A percentile compares a stretch with the other conserved stretches of the same genome.
These are phyloP conservation scores for Ctenopoma kingsleyae DNA, from an alignment of 2,797 vertebrate genomes.

Conservation along the genomic window DNA sequence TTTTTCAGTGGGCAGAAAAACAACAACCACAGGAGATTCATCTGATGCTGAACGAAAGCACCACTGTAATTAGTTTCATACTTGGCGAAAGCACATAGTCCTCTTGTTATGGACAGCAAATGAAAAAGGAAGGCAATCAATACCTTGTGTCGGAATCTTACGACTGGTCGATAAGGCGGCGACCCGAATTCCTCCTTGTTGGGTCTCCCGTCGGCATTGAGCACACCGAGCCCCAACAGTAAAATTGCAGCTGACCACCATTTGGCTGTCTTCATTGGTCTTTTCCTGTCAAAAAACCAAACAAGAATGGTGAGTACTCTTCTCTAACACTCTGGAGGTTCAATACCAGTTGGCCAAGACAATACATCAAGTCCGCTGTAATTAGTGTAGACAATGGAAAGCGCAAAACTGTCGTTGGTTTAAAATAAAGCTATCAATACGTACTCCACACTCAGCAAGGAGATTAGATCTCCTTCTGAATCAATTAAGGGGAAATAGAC, in stretches of 20 bases:
- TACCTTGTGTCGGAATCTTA: slow-evolving; percentile 97
- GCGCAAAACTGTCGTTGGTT: slow-evolving; percentile 69
- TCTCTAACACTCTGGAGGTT: slow-evolving; percentile 39
- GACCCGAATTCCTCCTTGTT: slow-evolving; percentile 84
- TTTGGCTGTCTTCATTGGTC: slow-evolving; percentile 87
- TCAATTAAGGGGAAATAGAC: slow-evolving; percentile 80
- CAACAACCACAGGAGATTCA: slow-evolving; percentile 51
- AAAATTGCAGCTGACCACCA: slow-evolving; percentile 84
- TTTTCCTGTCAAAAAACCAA: slow-evolving; percentile 85
- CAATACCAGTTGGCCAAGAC: slow-evolving; percentile 55
- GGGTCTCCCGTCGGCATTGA: slow-evolving; percentile 85
- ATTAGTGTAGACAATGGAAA: slow-evolving; percentile 79
- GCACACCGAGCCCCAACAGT: slow-evolving; percentile 83
- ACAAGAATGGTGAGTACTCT: slow-evolving; percentile 59
- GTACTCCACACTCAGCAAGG: slow-evolving; percentile 52
- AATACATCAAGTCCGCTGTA: slow-evolving; percentile 78
- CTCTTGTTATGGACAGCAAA: slow-evolving; percentile 64
- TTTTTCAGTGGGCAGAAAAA: slow-evolving; percentile 58
- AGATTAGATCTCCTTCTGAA: slow-evolving; percentile 83
- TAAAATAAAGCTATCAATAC: slow-evolving; percentile 82
- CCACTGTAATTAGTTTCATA: slow-evolving; percentile 70
- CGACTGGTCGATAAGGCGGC: slow-evolving; percentile 86
- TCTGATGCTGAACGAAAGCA: slow-evolving; percentile 45
- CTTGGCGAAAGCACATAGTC: slow-evolving; percentile 50
- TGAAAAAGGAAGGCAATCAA: slow-evolving; percentile 65